Base-by-base conservation (phyloP, 2,797 vertebrate genomes). In the Poecile montanus region DNA sequence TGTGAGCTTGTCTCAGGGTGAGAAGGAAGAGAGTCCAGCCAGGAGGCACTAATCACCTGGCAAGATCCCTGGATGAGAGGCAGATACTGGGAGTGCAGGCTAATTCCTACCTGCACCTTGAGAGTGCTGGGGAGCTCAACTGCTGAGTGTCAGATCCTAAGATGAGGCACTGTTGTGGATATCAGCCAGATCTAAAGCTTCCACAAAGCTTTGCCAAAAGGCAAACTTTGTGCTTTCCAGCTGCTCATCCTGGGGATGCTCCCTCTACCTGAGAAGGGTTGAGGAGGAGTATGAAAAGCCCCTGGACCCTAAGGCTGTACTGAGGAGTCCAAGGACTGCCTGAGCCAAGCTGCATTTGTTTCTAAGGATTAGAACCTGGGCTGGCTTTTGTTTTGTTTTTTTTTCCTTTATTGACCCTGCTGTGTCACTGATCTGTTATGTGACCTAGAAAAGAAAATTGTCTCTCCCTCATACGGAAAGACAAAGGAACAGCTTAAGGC, bases 391-490 rank as follows among this genome's bases (percentile, higher is more conserved):
- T 30, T 85, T 57, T 57, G 22, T 2, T 16, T 19, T n/a, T 7
- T 18, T 71, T 38, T 6, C 27, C 16, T 48, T 80, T 63, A 58
- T 53, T 68, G 82, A 78, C 88, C 71, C 74, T 65, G 68, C 75
- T 60, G 85, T 70, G 73, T 74, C 62, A 47, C 73, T 89, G 60
- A 84, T 87, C 88, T 76, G 80, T 95, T 91, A 48, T 3, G 27
- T 91, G 93, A 95, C 95, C 95, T 93, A 93, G 90, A 96, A 96
- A 95, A 93, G 40, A 70, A 95, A 95, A 79, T 38, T 1, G 42
- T 75, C 79, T 93, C 63, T 86, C 73, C 36, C 85, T 81, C 67
- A 18, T 18, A 82, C 0, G 20, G 84, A 85, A 85, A 76, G 74
- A 78, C 67, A 93, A 79, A 92, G 57, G 61, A 85, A 87, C 72